These are phyloP conservation scores for Silurus aristotelis DNA, from an alignment of 2,797 vertebrate species.

Conservation along the genomic window DNA sequence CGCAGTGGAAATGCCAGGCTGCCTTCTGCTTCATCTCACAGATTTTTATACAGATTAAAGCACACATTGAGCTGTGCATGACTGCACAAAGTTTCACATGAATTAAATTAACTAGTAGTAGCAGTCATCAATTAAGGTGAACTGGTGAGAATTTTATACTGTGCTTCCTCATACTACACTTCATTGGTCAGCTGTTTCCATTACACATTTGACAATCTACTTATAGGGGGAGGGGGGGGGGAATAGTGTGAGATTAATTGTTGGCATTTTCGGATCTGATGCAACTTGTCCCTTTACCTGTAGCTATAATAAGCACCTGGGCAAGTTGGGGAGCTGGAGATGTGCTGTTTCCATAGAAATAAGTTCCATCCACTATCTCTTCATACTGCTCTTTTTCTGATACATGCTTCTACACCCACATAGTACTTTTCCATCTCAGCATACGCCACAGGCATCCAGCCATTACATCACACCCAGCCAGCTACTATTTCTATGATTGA, in stretches of 20 bases:
- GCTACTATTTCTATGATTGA: background rate
- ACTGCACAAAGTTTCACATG: background rate
- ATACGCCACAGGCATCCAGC: background rate
- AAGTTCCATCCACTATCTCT: constrained; percentile 55
- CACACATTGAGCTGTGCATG: background rate
- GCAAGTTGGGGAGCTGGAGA: constrained; percentile 16
- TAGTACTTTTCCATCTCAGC: constrained; percentile 50
- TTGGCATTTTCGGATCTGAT: background rate
- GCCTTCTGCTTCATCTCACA: background rate
- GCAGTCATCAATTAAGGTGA: background rate
- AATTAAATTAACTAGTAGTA: background rate
- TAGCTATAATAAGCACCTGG: constrained; percentile 12
- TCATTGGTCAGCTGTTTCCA: background rate
- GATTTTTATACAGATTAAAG: background rate
- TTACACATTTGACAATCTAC: background rate
- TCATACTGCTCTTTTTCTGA: constrained; percentile 47
- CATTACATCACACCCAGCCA: constrained; percentile 17
- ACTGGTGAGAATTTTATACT: background rate
- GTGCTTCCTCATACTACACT: background rate
- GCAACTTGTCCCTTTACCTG: constrained; percentile 4
- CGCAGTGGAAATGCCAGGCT: constrained; percentile 13
- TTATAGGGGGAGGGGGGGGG: background rate
- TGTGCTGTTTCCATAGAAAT: constrained; percentile 79
- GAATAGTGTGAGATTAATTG: background rate
- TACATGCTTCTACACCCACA: constrained; percentile 62